Evolutionary conservation across 1,140 invertebrate genomes (phyloP).

Genomic region (Formica exsecta): DNA sequence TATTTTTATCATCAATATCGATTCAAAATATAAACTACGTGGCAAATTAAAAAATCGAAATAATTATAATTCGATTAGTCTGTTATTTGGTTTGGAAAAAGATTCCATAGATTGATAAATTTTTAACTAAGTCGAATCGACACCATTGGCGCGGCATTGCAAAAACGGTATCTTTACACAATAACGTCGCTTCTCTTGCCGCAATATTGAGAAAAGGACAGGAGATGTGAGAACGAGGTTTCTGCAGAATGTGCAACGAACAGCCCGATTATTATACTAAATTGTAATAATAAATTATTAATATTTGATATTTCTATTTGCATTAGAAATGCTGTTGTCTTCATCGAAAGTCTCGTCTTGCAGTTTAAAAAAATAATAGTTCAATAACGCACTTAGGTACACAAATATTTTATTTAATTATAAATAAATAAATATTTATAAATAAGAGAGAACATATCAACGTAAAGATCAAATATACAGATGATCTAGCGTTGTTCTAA

Average conservation of each 20-base stretch:
- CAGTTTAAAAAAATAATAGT: background rate
- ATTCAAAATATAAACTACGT: background rate
- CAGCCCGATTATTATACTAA: constrained; percentile 35
- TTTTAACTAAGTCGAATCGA: constrained; percentile 57
- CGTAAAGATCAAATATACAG: background rate
- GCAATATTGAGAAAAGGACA: constrained; percentile 62
- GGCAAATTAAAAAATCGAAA: background rate
- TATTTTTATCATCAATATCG: background rate
- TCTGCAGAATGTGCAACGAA: constrained; percentile 8
- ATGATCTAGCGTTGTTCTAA: background rate
- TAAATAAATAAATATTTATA: background rate
- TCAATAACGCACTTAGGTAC: background rate
- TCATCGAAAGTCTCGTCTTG: background rate
- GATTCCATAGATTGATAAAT: constrained; percentile 51
- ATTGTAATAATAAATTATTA: background rate
- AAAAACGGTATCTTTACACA: constrained; percentile 75
- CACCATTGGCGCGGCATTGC: constrained; percentile 54
- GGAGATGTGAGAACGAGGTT: constrained; percentile 59
- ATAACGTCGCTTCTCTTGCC: constrained; percentile 64
- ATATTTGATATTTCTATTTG: too few relatives aligned
- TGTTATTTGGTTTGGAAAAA: constrained; percentile 21
- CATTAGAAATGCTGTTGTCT: too few relatives aligned
- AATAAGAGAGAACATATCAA: background rate
- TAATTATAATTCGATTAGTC: background rate
- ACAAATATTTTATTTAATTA: background rate